Percentiles rank a stretch among this genome's conserved stretches.
phyloP scores from a whole-genome alignment of 2,888 invertebrate species.

The Amitus sp. region DNA sequence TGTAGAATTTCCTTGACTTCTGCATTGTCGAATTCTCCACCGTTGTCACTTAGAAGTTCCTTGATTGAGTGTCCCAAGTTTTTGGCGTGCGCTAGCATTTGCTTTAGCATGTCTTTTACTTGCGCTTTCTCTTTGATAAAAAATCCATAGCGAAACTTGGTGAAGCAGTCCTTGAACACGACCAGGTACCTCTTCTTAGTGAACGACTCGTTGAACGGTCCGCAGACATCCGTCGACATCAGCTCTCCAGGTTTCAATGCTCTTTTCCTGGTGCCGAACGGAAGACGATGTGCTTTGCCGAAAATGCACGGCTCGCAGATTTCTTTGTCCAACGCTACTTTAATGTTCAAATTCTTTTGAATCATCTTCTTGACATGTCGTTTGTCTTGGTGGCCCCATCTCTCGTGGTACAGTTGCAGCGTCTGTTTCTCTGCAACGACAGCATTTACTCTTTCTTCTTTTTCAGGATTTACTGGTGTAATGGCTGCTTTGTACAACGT shows the following conservation, averaged over 20 bases:
- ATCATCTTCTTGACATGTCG: conserved; percentile 46
- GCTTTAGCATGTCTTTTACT: conserved; percentile 37
- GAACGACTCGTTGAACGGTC: conserved; percentile 40
- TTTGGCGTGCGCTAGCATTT: conserved; percentile 41
- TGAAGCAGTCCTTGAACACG: conserved; percentile 36
- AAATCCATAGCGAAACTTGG: conserved; percentile 45
- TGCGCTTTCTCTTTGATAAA: conserved; percentile 43
- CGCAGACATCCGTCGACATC: conserved; percentile 47
- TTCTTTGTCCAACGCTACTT: conserved; percentile 37
- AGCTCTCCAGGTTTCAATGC: conserved; percentile 42
- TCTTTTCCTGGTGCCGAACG: conserved; percentile 44
- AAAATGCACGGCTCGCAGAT: conserved; percentile 45
- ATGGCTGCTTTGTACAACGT: conserved; percentile 41
- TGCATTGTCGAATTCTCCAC: conserved; percentile 49
- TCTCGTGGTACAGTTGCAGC: conserved; percentile 47
- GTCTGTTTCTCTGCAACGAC: conserved; percentile 16
- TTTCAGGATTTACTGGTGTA: conserved; percentile 36
- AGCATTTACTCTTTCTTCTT: conserved; percentile 17
- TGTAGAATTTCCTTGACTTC: conserved; percentile 40
- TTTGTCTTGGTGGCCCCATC: conserved; percentile 53
- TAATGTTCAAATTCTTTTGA: conserved; percentile 44
- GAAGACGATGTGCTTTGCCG: conserved; percentile 47
- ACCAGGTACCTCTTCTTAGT: conserved; percentile 30
- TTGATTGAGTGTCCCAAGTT: conserved; percentile 43
- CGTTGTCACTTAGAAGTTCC: conserved; percentile 50